Percentiles rank a stretch among this genome's conserved stretches.
phyloP scores from a whole-genome alignment of 1,140 invertebrate species.

The Ceratina calcarata region DNA sequence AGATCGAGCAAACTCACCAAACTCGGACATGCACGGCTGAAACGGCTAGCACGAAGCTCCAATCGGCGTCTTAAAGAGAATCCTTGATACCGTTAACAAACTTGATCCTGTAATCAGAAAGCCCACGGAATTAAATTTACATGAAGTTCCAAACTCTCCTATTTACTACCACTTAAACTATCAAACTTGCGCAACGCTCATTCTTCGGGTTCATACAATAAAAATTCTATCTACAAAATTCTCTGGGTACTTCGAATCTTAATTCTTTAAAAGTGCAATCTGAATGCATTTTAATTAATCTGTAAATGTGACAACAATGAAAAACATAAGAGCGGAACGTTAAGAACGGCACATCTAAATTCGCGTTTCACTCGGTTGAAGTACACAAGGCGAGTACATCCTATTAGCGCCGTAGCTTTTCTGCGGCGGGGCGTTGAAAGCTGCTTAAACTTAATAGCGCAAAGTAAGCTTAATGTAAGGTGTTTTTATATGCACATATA shows the following conservation, averaged over 20 bases:
- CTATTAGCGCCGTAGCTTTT: constrained; percentile 39
- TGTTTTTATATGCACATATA: constrained; percentile 12
- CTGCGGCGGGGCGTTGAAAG: constrained; percentile 4
- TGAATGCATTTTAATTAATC: no score
- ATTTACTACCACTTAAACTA: not conserved
- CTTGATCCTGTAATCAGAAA: constrained; percentile 40
- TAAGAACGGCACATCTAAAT: constrained; percentile 28
- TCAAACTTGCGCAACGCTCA: not conserved
- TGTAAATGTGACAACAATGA: no score
- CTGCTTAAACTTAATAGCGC: constrained; percentile 52
- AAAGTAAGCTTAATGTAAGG: constrained; percentile 44
- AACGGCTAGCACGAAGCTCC: not conserved
- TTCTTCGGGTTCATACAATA: not conserved
- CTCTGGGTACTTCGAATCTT: no score
- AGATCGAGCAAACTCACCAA: constrained; percentile 35
- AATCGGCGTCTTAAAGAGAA: constrained; percentile 18
- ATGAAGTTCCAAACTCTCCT: not conserved
- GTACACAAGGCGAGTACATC: constrained; percentile 10
- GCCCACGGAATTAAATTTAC: not conserved
- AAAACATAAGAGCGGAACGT: not conserved
- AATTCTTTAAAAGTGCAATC: no score
- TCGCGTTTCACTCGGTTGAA: constrained; percentile 1
- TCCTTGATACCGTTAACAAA: constrained; percentile 26
- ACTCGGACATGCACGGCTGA: constrained; percentile 50
- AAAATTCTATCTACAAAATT: no score